Evolutionary conservation across 2,113 vertebrate genomes (phyloP).

Genomic region (Ochotona curzoniae): DNA sequence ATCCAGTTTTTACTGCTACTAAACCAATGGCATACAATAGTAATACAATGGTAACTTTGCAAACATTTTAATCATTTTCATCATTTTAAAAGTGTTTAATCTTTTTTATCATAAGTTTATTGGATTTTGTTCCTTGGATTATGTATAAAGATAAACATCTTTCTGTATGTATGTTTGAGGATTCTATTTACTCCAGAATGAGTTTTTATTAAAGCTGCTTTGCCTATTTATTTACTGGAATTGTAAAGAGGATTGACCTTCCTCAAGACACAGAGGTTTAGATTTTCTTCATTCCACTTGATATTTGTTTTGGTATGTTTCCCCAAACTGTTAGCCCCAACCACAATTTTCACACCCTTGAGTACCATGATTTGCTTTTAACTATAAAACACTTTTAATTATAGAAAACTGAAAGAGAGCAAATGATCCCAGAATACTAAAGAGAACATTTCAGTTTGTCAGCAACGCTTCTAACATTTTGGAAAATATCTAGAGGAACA

Average conservation of each 20-base stretch:
- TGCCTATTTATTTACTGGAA: not conserved
- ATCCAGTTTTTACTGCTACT: not conserved
- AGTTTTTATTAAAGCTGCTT: conserved; percentile 4
- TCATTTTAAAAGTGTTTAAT: not conserved
- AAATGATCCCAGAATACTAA: conserved; percentile 3
- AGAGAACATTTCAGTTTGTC: conserved; percentile 4
- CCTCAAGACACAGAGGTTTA: not conserved
- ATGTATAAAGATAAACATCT: not conserved
- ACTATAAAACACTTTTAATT: conserved; percentile 34
- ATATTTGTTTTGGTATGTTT: conserved; percentile 9
- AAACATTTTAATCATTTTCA: not conserved
- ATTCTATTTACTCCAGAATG: not conserved
- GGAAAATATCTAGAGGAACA: not conserved
- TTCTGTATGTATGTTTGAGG: not conserved
- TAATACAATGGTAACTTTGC: not conserved
- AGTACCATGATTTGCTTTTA: conserved; percentile 47
- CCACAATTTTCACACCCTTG: not conserved
- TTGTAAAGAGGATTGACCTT: not conserved
- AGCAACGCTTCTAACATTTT: not conserved
- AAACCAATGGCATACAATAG: not conserved
- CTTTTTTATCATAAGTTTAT: not conserved
- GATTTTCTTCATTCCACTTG: not conserved
- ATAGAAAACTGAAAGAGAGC: not conserved
- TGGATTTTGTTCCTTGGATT: not conserved
- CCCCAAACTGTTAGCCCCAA: not conserved